Percentiles rank a stretch among this genome's conserved stretches.
Evolutionary conservation across 2,797 vertebrate species (phyloP).

Genomic region (Sebastes glaucus): DNA sequence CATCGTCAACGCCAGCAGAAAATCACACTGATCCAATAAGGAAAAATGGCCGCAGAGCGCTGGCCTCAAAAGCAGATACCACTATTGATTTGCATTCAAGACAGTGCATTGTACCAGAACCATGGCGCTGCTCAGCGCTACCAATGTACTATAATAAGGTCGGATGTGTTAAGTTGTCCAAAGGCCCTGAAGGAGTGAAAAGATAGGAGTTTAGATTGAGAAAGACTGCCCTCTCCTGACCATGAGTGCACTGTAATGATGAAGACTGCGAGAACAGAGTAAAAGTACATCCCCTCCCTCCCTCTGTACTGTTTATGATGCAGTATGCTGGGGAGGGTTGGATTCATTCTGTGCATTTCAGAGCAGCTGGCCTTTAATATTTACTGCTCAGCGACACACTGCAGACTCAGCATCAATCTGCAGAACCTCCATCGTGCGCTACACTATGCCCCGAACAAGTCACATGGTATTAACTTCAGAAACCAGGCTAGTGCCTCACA

Average conservation of each 20-base stretch:
- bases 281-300: background rate
- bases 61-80: conserved; percentile 27
- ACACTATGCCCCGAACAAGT: conserved; percentile 1
- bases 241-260: background rate
- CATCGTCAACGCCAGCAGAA: conserved; percentile 19
- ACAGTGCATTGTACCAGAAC: background rate
- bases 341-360: conserved; percentile 1
- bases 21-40: conserved; percentile 39
- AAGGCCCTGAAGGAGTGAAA: background rate
- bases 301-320: background rate
- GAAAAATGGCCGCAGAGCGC: background rate
- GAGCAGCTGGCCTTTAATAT: conserved; percentile 27
- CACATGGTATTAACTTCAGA: conserved; percentile 18
- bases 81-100: conserved; percentile 1
- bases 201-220: background rate
- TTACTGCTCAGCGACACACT: conserved; percentile 22
- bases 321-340: background rate
- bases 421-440: background rate
- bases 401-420: conserved; percentile 10
- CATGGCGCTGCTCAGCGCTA: background rate
- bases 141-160: background rate
- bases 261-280: background rate
- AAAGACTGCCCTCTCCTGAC: conserved; percentile 61
- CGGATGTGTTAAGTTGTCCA: background rate
- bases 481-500: background rate